Conservation (phyloP, 2,888 invertebrate species). For the Nephrotoma guestfalica region DNA sequence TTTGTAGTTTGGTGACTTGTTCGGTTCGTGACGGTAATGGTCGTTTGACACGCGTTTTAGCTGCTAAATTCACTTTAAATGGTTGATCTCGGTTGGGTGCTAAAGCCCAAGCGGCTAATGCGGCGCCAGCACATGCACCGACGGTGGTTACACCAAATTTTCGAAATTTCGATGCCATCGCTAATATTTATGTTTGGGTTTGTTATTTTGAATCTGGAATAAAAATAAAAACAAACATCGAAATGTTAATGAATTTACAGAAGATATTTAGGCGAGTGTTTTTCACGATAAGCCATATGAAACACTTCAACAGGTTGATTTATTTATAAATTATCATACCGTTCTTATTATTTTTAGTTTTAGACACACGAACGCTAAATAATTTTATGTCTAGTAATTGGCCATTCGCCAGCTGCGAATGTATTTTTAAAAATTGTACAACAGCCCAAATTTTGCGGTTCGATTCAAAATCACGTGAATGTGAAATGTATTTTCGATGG, state of each 20-base stretch:
- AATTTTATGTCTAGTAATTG: neutral
- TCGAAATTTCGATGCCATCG: conserved; percentile 29
- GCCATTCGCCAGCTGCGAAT: neutral
- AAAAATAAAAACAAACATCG: neutral
- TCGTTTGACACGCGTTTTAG: conserved; percentile 39
- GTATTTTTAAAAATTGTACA: neutral
- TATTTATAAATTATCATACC: neutral
- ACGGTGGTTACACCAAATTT: conserved; percentile 29
- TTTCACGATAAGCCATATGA: neutral
- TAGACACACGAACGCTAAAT: neutral
- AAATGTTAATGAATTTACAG: neutral
- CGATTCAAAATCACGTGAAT: neutral
- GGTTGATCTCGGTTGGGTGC: conserved; percentile 22
- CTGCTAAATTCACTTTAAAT: conserved; percentile 23
- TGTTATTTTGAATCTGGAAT: neutral
- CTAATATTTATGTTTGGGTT: neutral
- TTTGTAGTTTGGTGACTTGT: conserved; percentile 62
- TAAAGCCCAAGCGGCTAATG: conserved; percentile 25
- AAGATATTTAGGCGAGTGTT: neutral
- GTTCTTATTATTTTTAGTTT: neutral
- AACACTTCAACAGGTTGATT: neutral
- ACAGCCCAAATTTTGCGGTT: neutral
- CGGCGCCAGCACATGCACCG: conserved; percentile 28
- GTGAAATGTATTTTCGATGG: neutral
- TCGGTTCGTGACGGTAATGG: conserved; percentile 65